Base-by-base conservation (phyloP, 1,140 invertebrate species). In the Ceratosolen fusciceps region DNA sequence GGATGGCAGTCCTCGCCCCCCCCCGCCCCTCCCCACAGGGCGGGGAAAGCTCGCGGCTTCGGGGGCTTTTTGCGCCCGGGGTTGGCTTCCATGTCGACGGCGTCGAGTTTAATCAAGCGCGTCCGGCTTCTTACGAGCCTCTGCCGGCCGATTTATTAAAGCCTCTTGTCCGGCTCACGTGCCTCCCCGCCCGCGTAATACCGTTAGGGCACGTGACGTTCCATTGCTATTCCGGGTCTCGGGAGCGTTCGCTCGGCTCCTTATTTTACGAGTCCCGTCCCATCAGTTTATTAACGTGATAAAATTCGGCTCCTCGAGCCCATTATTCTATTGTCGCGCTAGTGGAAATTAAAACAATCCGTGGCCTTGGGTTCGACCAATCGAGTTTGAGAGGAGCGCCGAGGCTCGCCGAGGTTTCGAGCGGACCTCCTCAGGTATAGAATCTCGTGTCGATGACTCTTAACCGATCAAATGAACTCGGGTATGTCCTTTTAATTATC, bases 401-500 rank as follows among this genome's bases (percentile, higher is more conserved):
- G 60, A 62, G 31, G 21, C 5, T 52, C 49, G 49, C 12, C 58
- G 2, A 60, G 16, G 34, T 9, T 21, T 65, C n/a, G 37, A 37
- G n/a, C n/a, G 58, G 14, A 34, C 1, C 29, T 37, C 34, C n/a
- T n/a, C 31, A 9, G 2, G 9, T 31, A 65, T 65, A 65, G 34
- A 37, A 65, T 37, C 60, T 37, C 14, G 26, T 37, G 14, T 21
- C 60, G 21, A 37, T 4, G 2, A 60, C 7, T 65, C 14, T 65
- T 37, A n/a, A 37, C 19, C 1, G 9, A 10, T 16, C 31, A 31
- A 34, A 37, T 34, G 16, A 19, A 3, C 12, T 14, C 31, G 9
- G n/a, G 60, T 21, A 37, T 65, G 60, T 37, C 31, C 37, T 65
- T 65, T 65, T 65, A 65, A 65, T 65, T n/a, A 65, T 65, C 31